Conservation (phyloP, 2,888 invertebrate species). For the Thyatira batis region DNA sequence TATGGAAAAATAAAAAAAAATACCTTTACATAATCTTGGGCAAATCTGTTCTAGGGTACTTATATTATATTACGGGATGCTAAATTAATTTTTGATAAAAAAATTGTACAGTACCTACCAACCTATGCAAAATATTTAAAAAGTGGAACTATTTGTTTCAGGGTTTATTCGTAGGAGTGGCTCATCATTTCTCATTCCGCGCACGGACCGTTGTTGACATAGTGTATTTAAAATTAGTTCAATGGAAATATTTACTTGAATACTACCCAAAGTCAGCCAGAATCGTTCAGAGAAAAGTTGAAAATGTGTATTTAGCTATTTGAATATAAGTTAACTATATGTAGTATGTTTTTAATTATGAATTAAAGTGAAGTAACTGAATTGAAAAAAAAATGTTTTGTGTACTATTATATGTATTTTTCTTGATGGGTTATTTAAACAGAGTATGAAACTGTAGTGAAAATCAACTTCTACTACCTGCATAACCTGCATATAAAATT, state of each 20-base stretch:
- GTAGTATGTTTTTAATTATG: background rate
- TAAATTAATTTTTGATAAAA: no score
- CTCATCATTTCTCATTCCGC: constrained; percentile 80
- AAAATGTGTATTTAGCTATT: constrained; percentile 73
- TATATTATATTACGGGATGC: no score
- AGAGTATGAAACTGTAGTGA: background rate
- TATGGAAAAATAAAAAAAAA: no score
- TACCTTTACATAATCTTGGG: no score
- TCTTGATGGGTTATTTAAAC: no score
- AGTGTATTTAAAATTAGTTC: constrained; percentile 71
- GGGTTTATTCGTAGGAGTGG: constrained; percentile 77
- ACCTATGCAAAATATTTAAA: no score
- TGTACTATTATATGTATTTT: no score
- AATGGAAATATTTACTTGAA: constrained; percentile 78
- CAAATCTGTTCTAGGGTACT: no score
- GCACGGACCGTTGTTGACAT: constrained; percentile 79
- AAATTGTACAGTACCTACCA: no score
- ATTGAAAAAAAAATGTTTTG: background rate
- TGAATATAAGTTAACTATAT: constrained; percentile 25
- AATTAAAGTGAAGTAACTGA: constrained; percentile 11
- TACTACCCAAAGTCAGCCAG: constrained; percentile 72
- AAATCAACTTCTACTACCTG: constrained; percentile 5
- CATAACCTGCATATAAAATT: constrained; percentile 15
- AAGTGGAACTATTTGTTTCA: constrained; percentile 46
- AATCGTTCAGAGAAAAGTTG: constrained; percentile 66